Percentiles rank a stretch among this genome's conserved stretches.
Conservation (phyloP, 2,113 vertebrate genomes). For the Apodemus sylvaticus region DNA sequence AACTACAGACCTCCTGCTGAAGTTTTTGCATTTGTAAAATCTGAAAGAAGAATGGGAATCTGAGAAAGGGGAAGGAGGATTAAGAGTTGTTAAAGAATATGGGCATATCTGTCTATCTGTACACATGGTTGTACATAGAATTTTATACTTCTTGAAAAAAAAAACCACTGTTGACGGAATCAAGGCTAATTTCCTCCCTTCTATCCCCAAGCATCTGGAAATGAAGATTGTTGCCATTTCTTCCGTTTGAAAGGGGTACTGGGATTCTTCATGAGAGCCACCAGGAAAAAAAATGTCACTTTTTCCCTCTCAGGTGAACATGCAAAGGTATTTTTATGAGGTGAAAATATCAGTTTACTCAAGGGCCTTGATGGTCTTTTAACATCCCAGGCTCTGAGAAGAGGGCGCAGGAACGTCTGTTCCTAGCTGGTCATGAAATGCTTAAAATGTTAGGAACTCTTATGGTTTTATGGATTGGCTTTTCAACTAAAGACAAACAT, state of each 20-base stretch:
- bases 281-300: slow-evolving; percentile 81
- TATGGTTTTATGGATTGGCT: slow-evolving; percentile 4
- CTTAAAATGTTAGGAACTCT: slow-evolving; percentile 46
- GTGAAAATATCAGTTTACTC: slow-evolving; percentile 88
- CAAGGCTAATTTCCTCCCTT: slow-evolving; percentile 7
- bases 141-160: neutral
- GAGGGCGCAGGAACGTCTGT: neutral
- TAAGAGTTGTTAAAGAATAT: neutral
- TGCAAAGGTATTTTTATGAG: slow-evolving; percentile 82
- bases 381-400: slow-evolving; percentile 66
- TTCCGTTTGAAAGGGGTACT: slow-evolving; percentile 77
- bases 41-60: neutral
- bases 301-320: slow-evolving; percentile 83
- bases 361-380: slow-evolving; percentile 76
- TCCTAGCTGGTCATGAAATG: slow-evolving; percentile 63
- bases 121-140: neutral
- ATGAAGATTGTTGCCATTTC: slow-evolving; percentile 76
- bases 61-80: neutral
- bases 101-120: neutral
- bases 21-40: neutral
- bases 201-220: slow-evolving; percentile 55
- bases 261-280: slow-evolving; percentile 78
- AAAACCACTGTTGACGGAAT: slow-evolving; percentile 22
- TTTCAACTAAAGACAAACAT: slow-evolving; percentile 35
- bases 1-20: neutral